Conservation (phyloP, 2,113 vertebrate genomes). For the Otolemur garnettii region DNA sequence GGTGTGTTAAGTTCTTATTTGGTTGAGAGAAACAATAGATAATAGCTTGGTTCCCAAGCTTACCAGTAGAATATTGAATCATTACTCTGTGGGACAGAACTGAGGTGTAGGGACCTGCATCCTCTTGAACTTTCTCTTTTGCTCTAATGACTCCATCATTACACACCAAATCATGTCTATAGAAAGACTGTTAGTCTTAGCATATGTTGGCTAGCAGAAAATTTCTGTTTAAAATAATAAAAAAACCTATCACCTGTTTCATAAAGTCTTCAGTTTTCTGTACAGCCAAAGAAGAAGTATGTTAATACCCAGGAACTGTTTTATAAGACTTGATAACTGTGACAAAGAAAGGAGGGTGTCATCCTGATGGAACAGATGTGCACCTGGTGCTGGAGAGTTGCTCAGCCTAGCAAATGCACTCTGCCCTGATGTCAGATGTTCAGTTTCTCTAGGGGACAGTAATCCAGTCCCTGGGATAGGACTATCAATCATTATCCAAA, state of each 20-base stretch:
- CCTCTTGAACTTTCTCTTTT: not conserved
- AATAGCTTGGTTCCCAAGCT: not conserved
- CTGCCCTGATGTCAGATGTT: conserved; percentile 78
- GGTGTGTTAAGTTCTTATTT: not conserved
- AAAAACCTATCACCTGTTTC: not conserved
- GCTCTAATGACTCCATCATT: not conserved
- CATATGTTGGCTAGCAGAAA: not conserved
- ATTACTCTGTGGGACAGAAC: not conserved
- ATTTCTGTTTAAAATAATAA: conserved; percentile 21
- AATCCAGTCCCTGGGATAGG: conserved; percentile 62
- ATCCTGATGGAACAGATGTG: conserved; percentile 81
- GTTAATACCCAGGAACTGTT: not conserved
- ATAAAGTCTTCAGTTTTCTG: not conserved
- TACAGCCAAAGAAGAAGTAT: not conserved
- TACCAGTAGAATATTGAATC: not conserved
- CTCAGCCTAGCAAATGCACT: conserved; percentile 74
- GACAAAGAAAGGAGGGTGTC: conserved; percentile 68
- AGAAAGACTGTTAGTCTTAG: not conserved
- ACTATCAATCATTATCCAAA: conserved; percentile 80
- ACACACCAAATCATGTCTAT: not conserved
- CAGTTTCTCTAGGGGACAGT: conserved; percentile 70
- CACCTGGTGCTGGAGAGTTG: conserved; percentile 71
- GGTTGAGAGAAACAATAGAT: not conserved
- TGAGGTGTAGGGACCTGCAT: not conserved
- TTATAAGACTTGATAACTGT: not conserved